phyloP scores from a whole-genome alignment of 2,113 vertebrate species.

The Galbula dea region DNA sequence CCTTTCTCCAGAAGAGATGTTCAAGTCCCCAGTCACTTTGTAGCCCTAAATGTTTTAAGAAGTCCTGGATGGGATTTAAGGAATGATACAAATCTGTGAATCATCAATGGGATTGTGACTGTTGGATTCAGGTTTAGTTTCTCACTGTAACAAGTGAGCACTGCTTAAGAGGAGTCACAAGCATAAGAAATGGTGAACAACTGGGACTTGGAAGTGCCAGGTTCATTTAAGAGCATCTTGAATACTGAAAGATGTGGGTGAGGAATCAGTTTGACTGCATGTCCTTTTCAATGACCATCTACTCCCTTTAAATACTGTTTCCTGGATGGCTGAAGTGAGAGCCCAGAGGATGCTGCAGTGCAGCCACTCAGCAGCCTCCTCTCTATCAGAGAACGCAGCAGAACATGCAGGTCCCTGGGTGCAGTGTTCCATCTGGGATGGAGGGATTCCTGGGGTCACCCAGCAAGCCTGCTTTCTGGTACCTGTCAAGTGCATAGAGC shows the following conservation, averaged over 20 bases:
- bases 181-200: background rate
- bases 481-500: background rate
- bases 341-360: background rate
- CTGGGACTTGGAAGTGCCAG: background rate
- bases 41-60: too few species aligned
- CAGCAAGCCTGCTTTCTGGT: background rate
- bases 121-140: background rate
- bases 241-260: background rate
- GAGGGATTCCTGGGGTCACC: background rate
- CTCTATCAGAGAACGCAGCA: background rate
- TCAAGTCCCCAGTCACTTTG: too few species aligned
- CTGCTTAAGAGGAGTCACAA: rapidly evolving
- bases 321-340: background rate
- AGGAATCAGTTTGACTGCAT: background rate
- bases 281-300: background rate
- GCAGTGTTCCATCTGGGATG: rapidly evolving
- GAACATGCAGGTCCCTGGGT: background rate
- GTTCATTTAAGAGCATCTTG: background rate
- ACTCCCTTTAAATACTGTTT: background rate
- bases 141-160: background rate
- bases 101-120: background rate
- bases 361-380: background rate
- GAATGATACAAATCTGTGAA: background rate
- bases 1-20: too few species aligned
- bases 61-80: background rate